phyloP scores from a whole-genome alignment of 2,888 invertebrate genomes.

The Pelosia muscerda region DNA sequence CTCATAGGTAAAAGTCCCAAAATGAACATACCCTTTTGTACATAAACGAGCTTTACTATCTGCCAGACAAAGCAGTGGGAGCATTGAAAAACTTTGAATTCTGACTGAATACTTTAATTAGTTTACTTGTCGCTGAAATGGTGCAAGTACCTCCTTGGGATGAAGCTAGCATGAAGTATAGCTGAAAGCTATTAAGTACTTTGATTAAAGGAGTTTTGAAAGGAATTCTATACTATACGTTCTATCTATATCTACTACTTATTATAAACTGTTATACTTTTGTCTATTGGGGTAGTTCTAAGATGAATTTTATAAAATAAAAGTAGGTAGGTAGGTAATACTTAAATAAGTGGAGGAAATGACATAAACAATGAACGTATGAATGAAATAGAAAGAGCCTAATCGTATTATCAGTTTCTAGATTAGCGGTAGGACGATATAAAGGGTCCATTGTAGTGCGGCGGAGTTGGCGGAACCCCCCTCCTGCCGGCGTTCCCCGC shows the following conservation, averaged over 20 bases:
- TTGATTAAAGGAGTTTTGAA: constrained; percentile 37
- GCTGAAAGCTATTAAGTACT: constrained; percentile 28
- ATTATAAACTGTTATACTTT: neutral
- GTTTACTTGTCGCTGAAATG: constrained; percentile 54
- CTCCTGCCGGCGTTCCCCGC: constrained; percentile 42
- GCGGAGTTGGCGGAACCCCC: constrained; percentile 59
- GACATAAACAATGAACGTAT: constrained; percentile 45
- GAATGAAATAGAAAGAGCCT: constrained; percentile 56
- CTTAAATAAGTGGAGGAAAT: no score
- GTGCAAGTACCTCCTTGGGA: no score
- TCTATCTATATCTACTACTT: neutral
- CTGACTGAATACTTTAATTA: constrained; percentile 69
- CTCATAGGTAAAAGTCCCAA: neutral
- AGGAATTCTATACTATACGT: constrained; percentile 14
- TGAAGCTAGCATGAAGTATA: neutral
- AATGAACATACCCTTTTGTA: constrained; percentile 20
- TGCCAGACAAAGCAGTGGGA: constrained; percentile 38
- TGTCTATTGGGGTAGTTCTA: neutral
- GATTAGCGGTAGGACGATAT: constrained; percentile 81
- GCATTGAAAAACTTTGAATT: constrained; percentile 69
- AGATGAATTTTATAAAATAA: neutral
- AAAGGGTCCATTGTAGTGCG: constrained; percentile 78
- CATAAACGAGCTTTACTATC: constrained; percentile 2
- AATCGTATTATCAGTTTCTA: constrained; percentile 75
- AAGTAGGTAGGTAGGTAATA: no score